Evolutionary conservation across 2,797 vertebrate genomes (phyloP), one percentile per base, ranked within the genome.

Genomic region (Cetoscarus ocellatus): DNA sequence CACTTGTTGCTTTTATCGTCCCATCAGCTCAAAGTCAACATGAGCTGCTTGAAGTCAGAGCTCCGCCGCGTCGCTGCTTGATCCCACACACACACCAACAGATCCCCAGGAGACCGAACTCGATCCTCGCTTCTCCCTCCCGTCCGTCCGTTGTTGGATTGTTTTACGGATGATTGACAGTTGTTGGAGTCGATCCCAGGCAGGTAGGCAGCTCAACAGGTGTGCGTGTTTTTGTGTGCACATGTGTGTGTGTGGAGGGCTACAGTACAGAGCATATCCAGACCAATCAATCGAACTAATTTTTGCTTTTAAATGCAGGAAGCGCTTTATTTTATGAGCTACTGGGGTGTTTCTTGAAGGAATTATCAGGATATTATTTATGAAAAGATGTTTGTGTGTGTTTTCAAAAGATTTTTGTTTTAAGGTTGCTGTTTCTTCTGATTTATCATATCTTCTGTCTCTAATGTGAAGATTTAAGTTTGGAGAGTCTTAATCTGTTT

Each of bases 81-180:
- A 94, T 92, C 91, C 90, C 90, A 90, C 89, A 87, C 88, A 57
- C 1, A n/a, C 88, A 87, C 92, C 90, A 88, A 84, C 87, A 91
- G 90, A 93, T 94, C 93, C 93, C 92, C 92, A 90, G 91, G 93
- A 94, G 92, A 91, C 88, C 77, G 94, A 96, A 96, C 87, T 88
- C 87, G 95, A 96, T 96, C 94, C 93, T 81, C 83, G 86, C 83
- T 86, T 88, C 86, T 92, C 91, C 90, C 87, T 83, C 89, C 87
- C 84, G 90, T 93, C 93, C 93, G 80, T 93, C 74, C 72, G 64
- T 78, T 58, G 60, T 72, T 60, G 95, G 94, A 95, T 95, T 95
- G 94, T 82, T 84, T 96, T 96, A 93, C 95, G 76, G 87, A 93
- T 95, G 94, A 96, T 94, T 96, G 95, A 95, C 95, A 90, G 93